phyloP scores from a whole-genome alignment of 2,888 invertebrate genomes.

The Melanophora roralis region DNA sequence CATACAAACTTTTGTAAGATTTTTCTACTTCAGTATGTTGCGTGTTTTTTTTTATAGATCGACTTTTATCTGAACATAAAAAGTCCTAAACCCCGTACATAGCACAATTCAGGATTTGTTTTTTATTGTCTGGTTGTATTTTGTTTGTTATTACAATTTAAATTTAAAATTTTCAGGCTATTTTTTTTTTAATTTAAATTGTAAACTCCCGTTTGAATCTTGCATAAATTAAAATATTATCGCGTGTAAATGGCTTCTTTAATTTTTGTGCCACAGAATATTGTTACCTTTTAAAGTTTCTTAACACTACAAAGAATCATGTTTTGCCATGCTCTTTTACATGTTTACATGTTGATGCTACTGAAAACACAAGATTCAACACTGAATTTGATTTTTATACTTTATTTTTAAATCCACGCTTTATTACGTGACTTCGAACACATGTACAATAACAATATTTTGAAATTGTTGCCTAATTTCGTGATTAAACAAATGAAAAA shows the following conservation, averaged over 20 bases:
- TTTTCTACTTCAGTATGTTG: too few relatives aligned
- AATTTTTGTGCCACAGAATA: neutral
- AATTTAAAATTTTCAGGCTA: conserved; percentile 30
- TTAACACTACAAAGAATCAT: conserved; percentile 43
- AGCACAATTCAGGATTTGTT: too few relatives aligned
- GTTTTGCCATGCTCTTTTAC: conserved; percentile 23
- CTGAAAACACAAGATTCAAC: conserved; percentile 11
- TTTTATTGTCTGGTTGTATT: conserved; percentile 10
- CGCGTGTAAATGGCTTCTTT: conserved; percentile 61
- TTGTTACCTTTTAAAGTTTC: neutral
- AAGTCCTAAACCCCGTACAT: too few relatives aligned
- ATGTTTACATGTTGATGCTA: conserved; percentile 19
- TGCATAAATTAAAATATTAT: conserved; percentile 39
- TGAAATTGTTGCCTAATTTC: conserved; percentile 14
- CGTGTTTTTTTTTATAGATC: conserved; percentile 32
- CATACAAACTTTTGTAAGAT: too few relatives aligned
- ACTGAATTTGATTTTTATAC: conserved; percentile 8
- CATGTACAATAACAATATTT: neutral
- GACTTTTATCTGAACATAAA: too few relatives aligned
- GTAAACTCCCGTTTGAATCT: conserved; percentile 22
- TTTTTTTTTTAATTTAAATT: conserved; percentile 18
- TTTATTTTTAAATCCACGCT: conserved; percentile 1
- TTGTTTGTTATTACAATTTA: conserved; percentile 44
- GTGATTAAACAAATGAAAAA: neutral
- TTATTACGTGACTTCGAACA: neutral